A percentile compares a stretch with the other conserved stretches of the same genome.
These are phyloP conservation scores for Phrynocephalus vlangalii DNA, from an alignment of 2,797 vertebrate genomes.

Conservation along the genomic window DNA sequence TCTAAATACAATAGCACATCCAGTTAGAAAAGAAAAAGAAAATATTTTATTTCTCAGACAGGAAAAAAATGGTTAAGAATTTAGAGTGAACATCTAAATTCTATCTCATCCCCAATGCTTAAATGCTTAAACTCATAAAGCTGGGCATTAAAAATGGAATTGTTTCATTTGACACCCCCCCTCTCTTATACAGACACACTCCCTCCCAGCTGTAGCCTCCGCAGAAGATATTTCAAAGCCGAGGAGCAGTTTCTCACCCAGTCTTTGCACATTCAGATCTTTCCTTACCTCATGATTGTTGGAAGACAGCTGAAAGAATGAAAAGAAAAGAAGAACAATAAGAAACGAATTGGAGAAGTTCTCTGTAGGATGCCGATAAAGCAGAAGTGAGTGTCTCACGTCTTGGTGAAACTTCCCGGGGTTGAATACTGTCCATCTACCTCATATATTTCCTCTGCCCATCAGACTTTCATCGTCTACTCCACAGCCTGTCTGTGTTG, in stretches of 20 bases:
- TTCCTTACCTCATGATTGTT: slow-evolving; percentile 73
- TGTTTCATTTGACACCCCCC: neutral
- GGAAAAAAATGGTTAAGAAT: too few species aligned
- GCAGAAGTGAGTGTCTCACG: slow-evolving; percentile 46
- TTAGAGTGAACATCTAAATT: neutral
- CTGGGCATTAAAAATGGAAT: neutral
- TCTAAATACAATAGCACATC: neutral
- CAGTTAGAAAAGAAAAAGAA: neutral
- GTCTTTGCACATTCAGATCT: slow-evolving; percentile 1
- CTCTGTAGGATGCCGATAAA: slow-evolving; percentile 47
- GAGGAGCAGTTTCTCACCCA: neutral
- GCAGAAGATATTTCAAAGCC: neutral
- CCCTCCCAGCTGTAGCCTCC: neutral
- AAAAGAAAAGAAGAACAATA: slow-evolving; percentile 19
- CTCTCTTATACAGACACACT: neutral
- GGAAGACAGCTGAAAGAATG: slow-evolving; percentile 18
- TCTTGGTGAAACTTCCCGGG: neutral
- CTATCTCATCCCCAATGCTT: too few species aligned
- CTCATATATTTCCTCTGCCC: slow-evolving; percentile 21
- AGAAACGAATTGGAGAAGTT: slow-evolving; percentile 45
- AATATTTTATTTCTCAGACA: neutral
- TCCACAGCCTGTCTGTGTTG: neutral
- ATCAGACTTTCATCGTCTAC: neutral
- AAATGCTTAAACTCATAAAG: neutral
- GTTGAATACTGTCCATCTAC: slow-evolving; percentile 20